A percentile compares a stretch with the other conserved stretches of the same genome.
These are phyloP conservation scores for Myocastor coypus DNA, from an alignment of 2,113 vertebrate species.

Conservation along the genomic window DNA sequence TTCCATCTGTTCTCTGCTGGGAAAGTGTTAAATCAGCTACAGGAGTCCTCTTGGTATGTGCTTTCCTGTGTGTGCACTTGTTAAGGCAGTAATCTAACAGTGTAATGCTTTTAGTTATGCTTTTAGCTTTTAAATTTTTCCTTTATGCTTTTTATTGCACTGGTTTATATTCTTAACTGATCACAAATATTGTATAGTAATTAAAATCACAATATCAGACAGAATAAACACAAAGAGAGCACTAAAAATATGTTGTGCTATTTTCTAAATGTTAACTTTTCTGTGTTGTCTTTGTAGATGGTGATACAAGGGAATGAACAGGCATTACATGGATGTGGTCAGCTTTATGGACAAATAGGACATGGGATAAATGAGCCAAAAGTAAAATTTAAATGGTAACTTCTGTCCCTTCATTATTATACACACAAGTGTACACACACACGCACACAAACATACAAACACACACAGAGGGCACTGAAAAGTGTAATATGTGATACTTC, in stretches of 20 bases:
- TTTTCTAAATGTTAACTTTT: not conserved
- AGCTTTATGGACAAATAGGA: constrained; percentile 28
- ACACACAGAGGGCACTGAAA: not conserved
- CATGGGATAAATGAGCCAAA: not conserved
- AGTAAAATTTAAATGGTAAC: not conserved
- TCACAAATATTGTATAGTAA: constrained; percentile 25
- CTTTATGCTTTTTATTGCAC: constrained; percentile 62
- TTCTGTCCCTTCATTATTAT: not conserved
- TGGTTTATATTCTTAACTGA: constrained; percentile 52
- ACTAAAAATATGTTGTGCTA: not conserved
- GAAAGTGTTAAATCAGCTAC: constrained; percentile 40
- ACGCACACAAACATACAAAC: not conserved
- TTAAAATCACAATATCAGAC: constrained; percentile 37
- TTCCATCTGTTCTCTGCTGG: constrained; percentile 58
- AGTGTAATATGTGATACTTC: not conserved
- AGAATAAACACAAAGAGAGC: not conserved
- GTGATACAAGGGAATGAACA: not conserved
- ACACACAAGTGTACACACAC: not conserved
- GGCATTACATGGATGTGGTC: not conserved
- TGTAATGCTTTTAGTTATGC: constrained; percentile 42
- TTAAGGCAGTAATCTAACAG: constrained; percentile 2
- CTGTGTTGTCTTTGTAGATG: not conserved
- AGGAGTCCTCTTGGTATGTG: not conserved
- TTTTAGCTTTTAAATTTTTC: constrained; percentile 15
- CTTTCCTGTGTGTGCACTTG: not conserved